Evolutionary conservation across 2,797 vertebrate genomes (phyloP), one percentile per base, ranked within the genome.

Genomic region (Bradypodion ventrale): DNA sequence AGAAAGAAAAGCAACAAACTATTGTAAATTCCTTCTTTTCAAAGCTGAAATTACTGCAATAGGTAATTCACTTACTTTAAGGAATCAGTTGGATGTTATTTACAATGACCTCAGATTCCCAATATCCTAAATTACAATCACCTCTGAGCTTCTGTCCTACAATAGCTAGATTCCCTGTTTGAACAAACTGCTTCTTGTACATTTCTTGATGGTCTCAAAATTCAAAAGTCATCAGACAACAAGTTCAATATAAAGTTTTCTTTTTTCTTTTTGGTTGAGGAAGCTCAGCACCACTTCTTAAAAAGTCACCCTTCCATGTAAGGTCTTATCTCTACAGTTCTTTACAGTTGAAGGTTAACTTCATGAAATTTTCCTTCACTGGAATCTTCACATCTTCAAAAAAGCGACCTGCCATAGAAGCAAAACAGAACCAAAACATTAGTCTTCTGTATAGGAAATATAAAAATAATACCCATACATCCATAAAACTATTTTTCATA

Each of bases 391-490:
- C 89, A 96, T 94, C 91, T 95, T 97, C 93, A 97, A 85, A 94
- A 96, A 97, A 63, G 96, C 96, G 89, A 96, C 97, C 97, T 97
- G 91, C 23, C 86, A 89, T 89, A n/a, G 49, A 91, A 90, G 90
- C 82, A 59, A 90, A 86, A 91, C 42, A 5, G 6, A 90, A 90
- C 3, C 74, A 2, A 37, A 27, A 56, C 7, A 60, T 87, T 86
- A 89, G 40, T 35, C 35, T 49, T 59, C 35, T 72, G 40, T 2
- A 25, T 0, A 32, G 37, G 7, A 82, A 46, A 4, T 12, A 35
- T 19, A 56, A 10, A 65, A 40, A 78, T 25, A 42, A 68, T 12
- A 25, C 40, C 16, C 52, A 46, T 2, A 9, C 6, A 19, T 29
- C 25, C 21, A 56, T 15, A 85, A 83, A 73, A 5, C 37, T 13